Base-by-base conservation (phyloP, 92 coral and sea anemone genomes). In the Phymanthus crucifer region DNA sequence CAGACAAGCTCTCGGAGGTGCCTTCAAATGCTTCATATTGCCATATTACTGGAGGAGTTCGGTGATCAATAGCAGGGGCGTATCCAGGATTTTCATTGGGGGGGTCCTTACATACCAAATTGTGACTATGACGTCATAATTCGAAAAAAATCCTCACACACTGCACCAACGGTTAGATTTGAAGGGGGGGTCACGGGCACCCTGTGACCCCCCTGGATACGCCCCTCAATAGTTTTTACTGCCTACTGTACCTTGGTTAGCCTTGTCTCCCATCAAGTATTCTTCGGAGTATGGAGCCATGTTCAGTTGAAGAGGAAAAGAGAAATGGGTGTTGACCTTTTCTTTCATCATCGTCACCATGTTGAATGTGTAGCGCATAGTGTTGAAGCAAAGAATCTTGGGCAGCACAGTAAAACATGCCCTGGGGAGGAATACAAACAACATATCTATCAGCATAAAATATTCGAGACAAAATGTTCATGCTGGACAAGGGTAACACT, bases 321-420 rank as follows among this genome's bases (percentile, higher is more conserved):
- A 96, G 89, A 96, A 96, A 80, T 96, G 99, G 0, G 99, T 96
- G 88, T 96, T 96, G 18, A 96, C 99, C 81, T 96, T 96, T 88
- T 96, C 99, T 84, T 96, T 96, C 99, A 96, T 96, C 99, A 96
- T 96, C 21, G 99, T 96, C 74, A 96, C 99, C 99, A 96, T 96
- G 90, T 96, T 96, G 85, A 96, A 96, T 3, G 99, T 94, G 91
- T 96, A 96, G 61, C 99, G 90, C 99, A 96, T 96, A 17, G 99
- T 96, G 91, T 96, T 96, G 90, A 96, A 96, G 78, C 99, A 96
- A 50, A 96, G 91, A 77, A 96, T 96, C 72, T 95, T 87, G 23
- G 99, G 99, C 35, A 96, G 91, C 34, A 96, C 99, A 65, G 95
- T 90, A 82, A 96, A 96, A 83, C 99, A 96, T 7, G 99, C 99